Evolutionary conservation across 2,888 invertebrate species (phyloP).

Genomic region (Lathronympha strigana): DNA sequence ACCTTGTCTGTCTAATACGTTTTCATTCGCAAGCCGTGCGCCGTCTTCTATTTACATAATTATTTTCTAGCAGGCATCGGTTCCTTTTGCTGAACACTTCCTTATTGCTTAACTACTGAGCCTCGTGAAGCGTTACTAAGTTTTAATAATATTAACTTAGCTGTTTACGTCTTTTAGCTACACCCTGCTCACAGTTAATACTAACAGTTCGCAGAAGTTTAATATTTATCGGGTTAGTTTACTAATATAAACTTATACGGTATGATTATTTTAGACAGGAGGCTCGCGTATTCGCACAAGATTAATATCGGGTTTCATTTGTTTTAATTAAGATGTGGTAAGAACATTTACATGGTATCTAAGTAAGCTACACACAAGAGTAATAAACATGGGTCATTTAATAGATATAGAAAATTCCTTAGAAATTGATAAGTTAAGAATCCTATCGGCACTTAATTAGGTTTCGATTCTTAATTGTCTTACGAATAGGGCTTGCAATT

Average conservation of each 20-base stretch:
- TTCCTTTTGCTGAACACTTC: constrained; percentile 61
- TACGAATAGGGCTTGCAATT: too few species aligned
- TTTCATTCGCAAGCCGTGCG: constrained; percentile 74
- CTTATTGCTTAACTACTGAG: constrained; percentile 65
- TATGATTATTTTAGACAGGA: constrained; percentile 57
- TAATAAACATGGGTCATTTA: neutral
- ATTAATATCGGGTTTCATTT: constrained; percentile 66
- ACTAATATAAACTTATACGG: constrained; percentile 57
- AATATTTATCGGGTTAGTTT: constrained; percentile 74
- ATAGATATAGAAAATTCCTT: neutral
- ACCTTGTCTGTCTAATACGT: constrained; percentile 80
- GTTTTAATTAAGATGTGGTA: constrained; percentile 55
- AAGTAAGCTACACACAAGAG: neutral
- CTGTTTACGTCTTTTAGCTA: constrained; percentile 73
- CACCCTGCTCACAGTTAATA: constrained; percentile 69
- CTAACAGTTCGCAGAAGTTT: constrained; percentile 64
- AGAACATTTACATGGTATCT: constrained; percentile 2
- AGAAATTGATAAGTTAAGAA: too few species aligned
- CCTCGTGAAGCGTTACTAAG: constrained; percentile 69
- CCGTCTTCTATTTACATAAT: constrained; percentile 78
- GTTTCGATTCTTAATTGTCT: too few species aligned
- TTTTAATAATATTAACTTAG: constrained; percentile 80
- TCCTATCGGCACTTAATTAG: too few species aligned
- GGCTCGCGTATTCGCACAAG: constrained; percentile 55
- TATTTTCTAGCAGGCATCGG: constrained; percentile 74